Percentiles rank a stretch among this genome's conserved stretches.
Conservation (phyloP, 2,888 invertebrate genomes). For the Drosophila parthenogenetica region DNA sequence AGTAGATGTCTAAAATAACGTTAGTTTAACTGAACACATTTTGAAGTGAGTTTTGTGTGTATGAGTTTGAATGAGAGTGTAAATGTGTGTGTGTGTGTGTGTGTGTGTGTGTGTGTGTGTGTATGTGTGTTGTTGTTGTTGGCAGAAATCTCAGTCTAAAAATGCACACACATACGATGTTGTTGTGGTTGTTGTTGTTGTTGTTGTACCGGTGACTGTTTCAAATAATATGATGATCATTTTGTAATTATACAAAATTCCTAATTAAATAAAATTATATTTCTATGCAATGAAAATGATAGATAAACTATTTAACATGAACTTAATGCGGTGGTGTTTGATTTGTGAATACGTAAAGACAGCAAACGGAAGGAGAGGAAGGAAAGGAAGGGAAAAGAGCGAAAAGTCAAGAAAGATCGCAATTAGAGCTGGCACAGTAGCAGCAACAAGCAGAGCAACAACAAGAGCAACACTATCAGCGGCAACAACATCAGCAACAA, state of each 20-base stretch:
- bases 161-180: slow-evolving; percentile 48
- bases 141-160: slow-evolving; percentile 74
- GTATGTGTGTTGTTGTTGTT: slow-evolving; percentile 47
- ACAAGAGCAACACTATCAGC: slow-evolving; percentile 6
- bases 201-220: slow-evolving; percentile 12
- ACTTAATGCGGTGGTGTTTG: slow-evolving; percentile 64
- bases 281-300: slow-evolving; percentile 9
- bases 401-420: background rate
- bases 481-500: background rate
- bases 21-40: slow-evolving; percentile 79
- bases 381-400: too few species aligned
- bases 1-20: slow-evolving; percentile 71
- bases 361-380: too few species aligned
- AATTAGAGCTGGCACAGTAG: slow-evolving; percentile 15
- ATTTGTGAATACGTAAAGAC: background rate
- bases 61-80: slow-evolving; percentile 32
- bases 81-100: slow-evolving; percentile 20
- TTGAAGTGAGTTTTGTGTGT: slow-evolving; percentile 63
- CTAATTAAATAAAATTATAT: slow-evolving; percentile 7
- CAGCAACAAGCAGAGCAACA: slow-evolving; percentile 18
- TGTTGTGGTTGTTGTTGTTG: slow-evolving; percentile 24
- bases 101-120: slow-evolving; percentile 35
- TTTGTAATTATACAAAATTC: background rate
- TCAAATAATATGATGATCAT: slow-evolving; percentile 8
- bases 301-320: slow-evolving; percentile 51